Base-by-base conservation (phyloP, 2,113 vertebrate species). In the Lepisosteus osseus region DNA sequence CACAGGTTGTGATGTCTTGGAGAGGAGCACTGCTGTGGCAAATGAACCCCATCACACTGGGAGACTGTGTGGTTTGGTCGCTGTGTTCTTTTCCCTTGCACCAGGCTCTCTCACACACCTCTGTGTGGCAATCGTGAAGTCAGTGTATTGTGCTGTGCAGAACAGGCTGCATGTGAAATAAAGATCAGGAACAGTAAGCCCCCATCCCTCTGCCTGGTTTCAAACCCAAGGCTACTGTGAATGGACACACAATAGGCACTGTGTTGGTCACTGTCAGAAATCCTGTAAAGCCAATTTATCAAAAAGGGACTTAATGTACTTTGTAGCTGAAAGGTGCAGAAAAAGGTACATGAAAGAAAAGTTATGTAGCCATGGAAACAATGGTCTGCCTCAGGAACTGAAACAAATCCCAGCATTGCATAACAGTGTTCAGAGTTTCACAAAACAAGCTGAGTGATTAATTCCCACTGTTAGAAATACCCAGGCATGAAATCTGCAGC, bases 191-290 rank as follows among this genome's bases (percentile, higher is more conserved):
- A 51, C 11, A 9, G 13, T 13, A 47, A 29, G 29, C 45, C 12
- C 13, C 17, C 61, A 64, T 51, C 9, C 74, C 54, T 54, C 65
- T 9, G 47, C 47, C 47, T 51, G 47, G 5, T 9, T 51, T 51
- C 9, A 51, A 51, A 5, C 5, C 29, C 80, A 83, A 82, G 82
- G 84, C 3, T 80, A 61, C 72, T 67, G 41, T 64, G 71, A 79
- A 75, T 70, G 65, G 7, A 62, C 9, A 70, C 47, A 62, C 17
- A 67, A 79, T 63, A 61, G 40, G 64, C 54, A 13, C 13, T 4
- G 65, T 74, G 51, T 68, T 15, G 4, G 4, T 51, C 68, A 51
- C 68, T 72, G 42, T 14, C 40, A 54, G 40, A 67, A 14, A 57
- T 51, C 29, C 41, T 61, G 47, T 12, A 59, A 69, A 41, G 12